A percentile compares a stretch with the other conserved stretches of the same genome.
These are phyloP conservation scores for Meteorus cinctellus DNA, from an alignment of 2,888 invertebrate genomes.

Conservation along the genomic window DNA sequence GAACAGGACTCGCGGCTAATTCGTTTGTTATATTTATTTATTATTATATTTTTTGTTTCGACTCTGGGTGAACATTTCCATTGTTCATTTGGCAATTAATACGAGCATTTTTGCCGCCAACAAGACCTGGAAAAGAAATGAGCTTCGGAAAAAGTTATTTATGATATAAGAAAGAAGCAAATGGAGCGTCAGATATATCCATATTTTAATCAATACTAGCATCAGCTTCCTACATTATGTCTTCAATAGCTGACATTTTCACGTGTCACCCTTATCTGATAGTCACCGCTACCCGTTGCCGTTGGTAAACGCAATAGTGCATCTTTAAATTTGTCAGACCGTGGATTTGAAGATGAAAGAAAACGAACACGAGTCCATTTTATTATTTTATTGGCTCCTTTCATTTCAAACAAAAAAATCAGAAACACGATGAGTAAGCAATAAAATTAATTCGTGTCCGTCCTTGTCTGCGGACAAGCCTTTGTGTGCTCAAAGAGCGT, in stretches of 20 bases:
- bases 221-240: not conserved
- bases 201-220: not conserved
- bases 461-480: conserved; percentile 16
- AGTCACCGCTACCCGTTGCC: not conserved
- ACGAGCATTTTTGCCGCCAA: not conserved
- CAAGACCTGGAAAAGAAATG: not conserved
- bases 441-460: conserved; percentile 45
- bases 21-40: not conserved
- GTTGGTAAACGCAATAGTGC: not conserved
- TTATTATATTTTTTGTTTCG: not conserved
- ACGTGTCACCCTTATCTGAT: not conserved
- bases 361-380: conserved; percentile 18
- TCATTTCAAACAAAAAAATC: no score
- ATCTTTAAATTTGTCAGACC: not conserved
- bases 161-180: not conserved
- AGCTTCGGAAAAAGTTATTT: not conserved
- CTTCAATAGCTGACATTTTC: not conserved
- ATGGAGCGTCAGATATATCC: not conserved
- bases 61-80: not conserved
- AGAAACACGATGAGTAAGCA: not conserved
- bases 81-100: not conserved
- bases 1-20: not conserved
- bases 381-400: not conserved
- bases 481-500: conserved; percentile 20
- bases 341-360: conserved; percentile 19